phyloP scores from a whole-genome alignment of 2,888 invertebrate genomes.

The Drosophila ustulata region DNA sequence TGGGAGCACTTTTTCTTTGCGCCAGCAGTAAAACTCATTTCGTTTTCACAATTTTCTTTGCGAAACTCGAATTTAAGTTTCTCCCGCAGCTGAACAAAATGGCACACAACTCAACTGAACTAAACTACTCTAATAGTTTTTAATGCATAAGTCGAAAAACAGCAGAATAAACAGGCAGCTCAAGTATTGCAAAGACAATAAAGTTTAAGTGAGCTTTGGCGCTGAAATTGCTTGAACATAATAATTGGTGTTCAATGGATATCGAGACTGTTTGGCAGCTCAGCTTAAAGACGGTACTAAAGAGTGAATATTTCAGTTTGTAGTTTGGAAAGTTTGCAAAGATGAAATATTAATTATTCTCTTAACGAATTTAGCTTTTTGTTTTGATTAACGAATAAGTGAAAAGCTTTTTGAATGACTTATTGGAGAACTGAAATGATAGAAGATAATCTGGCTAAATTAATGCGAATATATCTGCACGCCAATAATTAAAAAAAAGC shows the following conservation, averaged over 20 bases:
- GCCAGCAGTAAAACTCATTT: constrained; percentile 36
- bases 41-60: constrained; percentile 41
- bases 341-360: too few relatives aligned
- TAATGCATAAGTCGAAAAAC: constrained; percentile 53
- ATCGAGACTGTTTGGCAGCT: not conserved
- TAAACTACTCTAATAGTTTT: constrained; percentile 72
- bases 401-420: too few relatives aligned
- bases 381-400: too few relatives aligned
- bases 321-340: too few relatives aligned
- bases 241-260: constrained; percentile 12
- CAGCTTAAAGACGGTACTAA: too few relatives aligned
- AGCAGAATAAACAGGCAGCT: constrained; percentile 31
- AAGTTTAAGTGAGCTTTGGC: constrained; percentile 25
- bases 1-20: constrained; percentile 5
- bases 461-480: too few relatives aligned
- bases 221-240: not conserved
- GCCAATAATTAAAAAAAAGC: too few relatives aligned
- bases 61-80: constrained; percentile 76
- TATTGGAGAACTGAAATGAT: too few relatives aligned
- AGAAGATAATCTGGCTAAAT: too few relatives aligned
- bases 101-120: constrained; percentile 44
- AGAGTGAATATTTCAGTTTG: too few relatives aligned
- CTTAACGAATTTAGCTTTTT: too few relatives aligned
- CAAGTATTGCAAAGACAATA: constrained; percentile 33
- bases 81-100: constrained; percentile 15